A percentile compares a stretch with the other conserved stretches of the same genome.
phyloP scores from a whole-genome alignment of 1,140 invertebrate species.

The Leguminivora glycinivorella region DNA sequence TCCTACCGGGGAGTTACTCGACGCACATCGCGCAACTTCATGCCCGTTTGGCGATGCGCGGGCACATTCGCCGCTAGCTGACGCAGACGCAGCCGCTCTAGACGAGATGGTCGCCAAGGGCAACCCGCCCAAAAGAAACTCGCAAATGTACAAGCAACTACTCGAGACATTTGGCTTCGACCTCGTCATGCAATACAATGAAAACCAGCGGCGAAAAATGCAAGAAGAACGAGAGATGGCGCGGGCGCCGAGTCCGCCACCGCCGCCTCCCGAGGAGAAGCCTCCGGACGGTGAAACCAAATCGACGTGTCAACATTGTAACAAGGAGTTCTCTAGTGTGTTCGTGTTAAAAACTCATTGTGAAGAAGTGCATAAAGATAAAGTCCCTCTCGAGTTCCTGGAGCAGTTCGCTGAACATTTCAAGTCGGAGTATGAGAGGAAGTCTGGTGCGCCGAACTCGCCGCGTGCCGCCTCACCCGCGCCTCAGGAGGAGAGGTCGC shows the following conservation, averaged over 20 bases:
- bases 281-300: constrained; percentile 82
- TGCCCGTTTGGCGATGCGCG: constrained; percentile 87
- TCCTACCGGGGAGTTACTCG: constrained; percentile 88
- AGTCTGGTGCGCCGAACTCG: constrained; percentile 85
- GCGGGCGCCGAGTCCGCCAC: constrained; percentile 79
- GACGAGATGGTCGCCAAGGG: constrained; percentile 77
- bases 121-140: constrained; percentile 83
- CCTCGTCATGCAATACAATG: constrained; percentile 97
- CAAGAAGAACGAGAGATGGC: constrained; percentile 77
- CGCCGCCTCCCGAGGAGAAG: constrained; percentile 81
- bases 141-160: constrained; percentile 94
- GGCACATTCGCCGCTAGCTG: constrained; percentile 77
- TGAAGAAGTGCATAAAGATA: constrained; percentile 95
- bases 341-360: constrained; percentile 97
- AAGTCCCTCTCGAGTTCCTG: constrained; percentile 92
- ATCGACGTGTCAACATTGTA: constrained; percentile 93
- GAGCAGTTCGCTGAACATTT: constrained; percentile 96
- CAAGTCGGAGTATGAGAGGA: constrained; percentile 91
- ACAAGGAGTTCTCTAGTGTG: constrained; percentile 96
- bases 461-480: constrained; percentile 81
- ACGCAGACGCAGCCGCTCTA: constrained; percentile 74
- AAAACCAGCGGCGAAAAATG: constrained; percentile 88
- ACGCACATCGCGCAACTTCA: constrained; percentile 90
- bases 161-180: constrained; percentile 97
- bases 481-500: constrained; percentile 67